Conservation (phyloP, 2,888 invertebrate species). For the Drosophila mettleri region DNA sequence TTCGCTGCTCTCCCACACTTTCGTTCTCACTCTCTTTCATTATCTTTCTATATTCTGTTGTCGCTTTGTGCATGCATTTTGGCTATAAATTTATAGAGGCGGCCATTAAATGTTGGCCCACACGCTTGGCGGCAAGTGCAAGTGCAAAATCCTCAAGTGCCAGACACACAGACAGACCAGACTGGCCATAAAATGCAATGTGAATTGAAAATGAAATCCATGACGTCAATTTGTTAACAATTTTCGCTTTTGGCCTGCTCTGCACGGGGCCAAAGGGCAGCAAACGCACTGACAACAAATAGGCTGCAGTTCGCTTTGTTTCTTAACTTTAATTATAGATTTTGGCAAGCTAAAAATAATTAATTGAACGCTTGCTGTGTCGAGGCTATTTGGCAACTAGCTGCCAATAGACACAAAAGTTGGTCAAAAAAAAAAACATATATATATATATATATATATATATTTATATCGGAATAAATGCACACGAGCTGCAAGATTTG, state of each 20-base stretch:
- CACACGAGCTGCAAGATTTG: conserved; percentile 47
- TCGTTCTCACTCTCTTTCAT: background rate
- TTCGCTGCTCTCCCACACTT: conserved; percentile 6
- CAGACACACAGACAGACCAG: conserved; percentile 11
- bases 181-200: conserved; percentile 24
- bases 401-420: conserved; percentile 32
- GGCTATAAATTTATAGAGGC: conserved; percentile 47
- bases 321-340: conserved; percentile 34
- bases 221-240: conserved; percentile 55
- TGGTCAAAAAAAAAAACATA: conserved; percentile 3
- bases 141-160: conserved; percentile 40
- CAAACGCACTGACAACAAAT: background rate
- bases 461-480: conserved; percentile 31
- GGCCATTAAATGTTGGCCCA: conserved; percentile 36
- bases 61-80: conserved; percentile 49
- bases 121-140: conserved; percentile 43
- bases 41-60: conserved; percentile 21
- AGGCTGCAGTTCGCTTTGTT: conserved; percentile 2
- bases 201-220: conserved; percentile 42
- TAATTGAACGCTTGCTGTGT: conserved; percentile 59
- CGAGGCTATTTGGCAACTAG: conserved; percentile 51
- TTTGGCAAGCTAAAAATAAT: conserved; percentile 49
- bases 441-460: background rate
- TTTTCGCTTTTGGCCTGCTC: background rate
- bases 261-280: conserved; percentile 42